Percentiles rank a stretch among this genome's conserved stretches.
These are phyloP conservation scores for Drosophila flavopinicola DNA, from an alignment of 2,888 invertebrate species.

Conservation along the genomic window DNA sequence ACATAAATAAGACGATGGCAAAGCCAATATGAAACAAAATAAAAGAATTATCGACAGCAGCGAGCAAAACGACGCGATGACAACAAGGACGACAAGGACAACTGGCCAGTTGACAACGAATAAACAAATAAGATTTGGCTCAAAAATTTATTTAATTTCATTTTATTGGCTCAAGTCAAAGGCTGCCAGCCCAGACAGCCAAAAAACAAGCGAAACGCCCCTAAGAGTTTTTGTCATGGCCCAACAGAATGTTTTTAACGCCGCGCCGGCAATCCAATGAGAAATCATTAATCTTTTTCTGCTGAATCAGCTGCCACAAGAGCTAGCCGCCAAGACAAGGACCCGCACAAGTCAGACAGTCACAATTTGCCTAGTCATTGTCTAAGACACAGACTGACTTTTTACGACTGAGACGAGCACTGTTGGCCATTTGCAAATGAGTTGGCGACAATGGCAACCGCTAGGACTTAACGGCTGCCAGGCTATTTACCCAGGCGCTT, in stretches of 20 bases:
- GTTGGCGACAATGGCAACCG: constrained; percentile 22
- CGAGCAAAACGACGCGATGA: constrained; percentile 11
- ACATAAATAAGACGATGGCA: constrained; percentile 63
- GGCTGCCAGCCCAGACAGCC: constrained; percentile 32
- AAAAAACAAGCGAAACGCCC: constrained; percentile 24
- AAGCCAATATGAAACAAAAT: constrained; percentile 55
- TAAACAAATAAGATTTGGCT: constrained; percentile 73
- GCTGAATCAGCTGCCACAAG: constrained; percentile 71
- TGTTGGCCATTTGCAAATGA: constrained; percentile 75
- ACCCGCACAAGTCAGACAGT: constrained; percentile 23
- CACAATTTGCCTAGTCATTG: constrained; percentile 52
- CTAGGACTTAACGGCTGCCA: constrained; percentile 27
- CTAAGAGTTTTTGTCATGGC: constrained; percentile 28
- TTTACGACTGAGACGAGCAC: constrained; percentile 25
- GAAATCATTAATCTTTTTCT: constrained; percentile 76
- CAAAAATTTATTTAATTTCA: constrained; percentile 77
- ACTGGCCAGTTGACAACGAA: constrained; percentile 62
- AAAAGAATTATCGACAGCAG: constrained; percentile 55
- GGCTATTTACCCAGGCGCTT: constrained; percentile 32
- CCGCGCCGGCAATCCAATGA: constrained; percentile 48
- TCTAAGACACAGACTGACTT: constrained; percentile 15
- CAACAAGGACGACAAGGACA: constrained; percentile 26
- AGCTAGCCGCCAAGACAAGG: constrained; percentile 26
- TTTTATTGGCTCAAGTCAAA: constrained; percentile 70
- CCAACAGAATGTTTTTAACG: constrained; percentile 37